Evolutionary conservation across 2,113 vertebrate species (phyloP).

Genomic region (Atrichornis clamosus): DNA sequence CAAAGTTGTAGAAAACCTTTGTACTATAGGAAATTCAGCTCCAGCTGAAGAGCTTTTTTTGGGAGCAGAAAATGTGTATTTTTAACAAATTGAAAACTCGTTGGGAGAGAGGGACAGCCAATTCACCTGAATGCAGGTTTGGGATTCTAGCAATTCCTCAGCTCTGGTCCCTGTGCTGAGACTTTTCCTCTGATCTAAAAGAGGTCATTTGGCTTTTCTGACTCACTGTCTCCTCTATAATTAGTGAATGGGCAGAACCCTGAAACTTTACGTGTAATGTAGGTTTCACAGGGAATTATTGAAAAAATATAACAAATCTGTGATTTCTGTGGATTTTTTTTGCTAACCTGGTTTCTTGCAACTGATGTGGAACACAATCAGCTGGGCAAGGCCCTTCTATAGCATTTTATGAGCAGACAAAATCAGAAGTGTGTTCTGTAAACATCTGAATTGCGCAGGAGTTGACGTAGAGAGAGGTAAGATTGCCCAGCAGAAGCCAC

Average conservation of each 20-base stretch:
- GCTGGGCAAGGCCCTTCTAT: neutral
- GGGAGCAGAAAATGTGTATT: neutral
- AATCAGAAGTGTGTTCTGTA: neutral
- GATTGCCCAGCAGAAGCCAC: neutral
- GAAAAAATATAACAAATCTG: neutral
- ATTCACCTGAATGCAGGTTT: neutral
- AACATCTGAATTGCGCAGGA: neutral
- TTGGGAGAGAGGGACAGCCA: neutral
- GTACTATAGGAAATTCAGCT: neutral
- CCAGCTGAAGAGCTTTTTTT: neutral
- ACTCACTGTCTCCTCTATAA: neutral
- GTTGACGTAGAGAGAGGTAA: neutral
- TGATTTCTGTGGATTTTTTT: neutral
- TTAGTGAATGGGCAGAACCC: neutral
- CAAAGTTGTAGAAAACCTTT: neutral
- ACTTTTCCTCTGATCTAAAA: neutral
- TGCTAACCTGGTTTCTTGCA: neutral
- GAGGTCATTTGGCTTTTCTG: neutral
- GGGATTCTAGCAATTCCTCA: neutral
- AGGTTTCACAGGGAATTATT: neutral
- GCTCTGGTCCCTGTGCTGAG: neutral
- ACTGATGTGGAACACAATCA: neutral
- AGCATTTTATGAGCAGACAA: neutral
- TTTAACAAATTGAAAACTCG: rapidly evolving
- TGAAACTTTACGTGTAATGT: neutral